Base-by-base conservation (phyloP, 2,113 vertebrate species). In the Carollia perspicillata region DNA sequence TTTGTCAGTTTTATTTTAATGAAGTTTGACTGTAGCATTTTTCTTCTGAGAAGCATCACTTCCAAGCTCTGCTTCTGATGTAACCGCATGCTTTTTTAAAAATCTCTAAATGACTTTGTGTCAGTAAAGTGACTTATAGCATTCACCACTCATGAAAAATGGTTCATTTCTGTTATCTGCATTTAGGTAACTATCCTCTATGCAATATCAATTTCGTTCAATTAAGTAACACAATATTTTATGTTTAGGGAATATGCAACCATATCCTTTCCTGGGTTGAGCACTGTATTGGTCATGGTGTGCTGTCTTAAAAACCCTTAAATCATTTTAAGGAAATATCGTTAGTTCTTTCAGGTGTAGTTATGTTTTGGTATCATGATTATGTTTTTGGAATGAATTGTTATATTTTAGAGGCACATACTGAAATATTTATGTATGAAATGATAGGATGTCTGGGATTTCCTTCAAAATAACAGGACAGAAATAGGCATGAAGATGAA, bases 1-100 rank as follows among this genome's bases (percentile, higher is more conserved):
- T 95, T 95, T 81, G 47, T 94, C 81, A 23, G 35, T 63, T 95
- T 90, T 79, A 86, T 84, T 95, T 95, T 95, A 93, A 95, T 95
- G 51, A 93, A 97, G 95, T 97, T 75, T 80, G 77, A 79, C 47
- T 44, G 93, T 92, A n/a, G 10, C 37, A 88, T 89, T 96, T 94
- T 96, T 42, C 49, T 96, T 92, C 84, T 77, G 47, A 90, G 84
- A 89, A 93, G 94, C 51, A 94, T 92, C 33, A 78, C 93, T 94
- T 96, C 58, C 75, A 94, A 89, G 63, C 74, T 95, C 83, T 89
- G 69, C 51, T 84, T 84, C 65, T 80, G 44, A 84, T 0, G 10
- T 95, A 97, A 94, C 63, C 42, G 16, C n/a, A 69, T 66, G 58
- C 23, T 92, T 93, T 89, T 8, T 2, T 9, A 87, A 93, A 84